phyloP scores from a whole-genome alignment of 2,797 vertebrate genomes.

The Gymnodraco acuticeps region DNA sequence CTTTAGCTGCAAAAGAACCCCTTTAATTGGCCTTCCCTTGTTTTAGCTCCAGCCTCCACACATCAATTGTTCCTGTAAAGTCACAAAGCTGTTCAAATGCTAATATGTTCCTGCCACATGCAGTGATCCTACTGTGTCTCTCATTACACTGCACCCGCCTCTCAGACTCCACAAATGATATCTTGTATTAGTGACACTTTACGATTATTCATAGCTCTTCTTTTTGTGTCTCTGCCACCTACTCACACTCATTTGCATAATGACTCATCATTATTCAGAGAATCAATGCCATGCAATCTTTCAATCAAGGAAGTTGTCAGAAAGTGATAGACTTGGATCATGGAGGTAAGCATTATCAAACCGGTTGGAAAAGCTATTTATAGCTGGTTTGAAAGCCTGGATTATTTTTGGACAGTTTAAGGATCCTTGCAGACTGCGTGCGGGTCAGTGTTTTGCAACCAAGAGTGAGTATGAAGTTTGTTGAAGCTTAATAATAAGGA shows the following conservation, averaged over 20 bases:
- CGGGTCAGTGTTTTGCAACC: conserved; percentile 29
- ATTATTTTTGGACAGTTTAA: background rate
- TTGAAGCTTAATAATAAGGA: no score
- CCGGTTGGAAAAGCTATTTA: background rate
- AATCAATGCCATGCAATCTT: background rate
- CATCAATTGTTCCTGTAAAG: conserved; percentile 24
- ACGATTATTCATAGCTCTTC: conserved; percentile 20
- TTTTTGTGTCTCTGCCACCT: conserved; percentile 17
- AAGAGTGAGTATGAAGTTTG: conserved; percentile 46
- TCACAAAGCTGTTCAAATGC: conserved; percentile 32
- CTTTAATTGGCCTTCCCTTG: background rate
- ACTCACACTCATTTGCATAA: conserved; percentile 39
- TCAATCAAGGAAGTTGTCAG: background rate
- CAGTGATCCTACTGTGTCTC: conserved; percentile 18
- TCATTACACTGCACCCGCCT: conserved; percentile 12
- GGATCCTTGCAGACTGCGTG: conserved; percentile 12
- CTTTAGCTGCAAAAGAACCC: background rate
- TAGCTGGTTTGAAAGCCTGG: no score
- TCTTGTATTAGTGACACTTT: conserved; percentile 17
- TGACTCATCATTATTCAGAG: conserved; percentile 31
- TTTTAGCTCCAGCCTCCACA: background rate
- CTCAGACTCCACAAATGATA: conserved; percentile 12
- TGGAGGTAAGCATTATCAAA: background rate
- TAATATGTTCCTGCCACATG: conserved; percentile 32
- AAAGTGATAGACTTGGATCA: no score